phyloP scores from a whole-genome alignment of 1,140 invertebrate genomes.

The Phthorimaea operculella region DNA sequence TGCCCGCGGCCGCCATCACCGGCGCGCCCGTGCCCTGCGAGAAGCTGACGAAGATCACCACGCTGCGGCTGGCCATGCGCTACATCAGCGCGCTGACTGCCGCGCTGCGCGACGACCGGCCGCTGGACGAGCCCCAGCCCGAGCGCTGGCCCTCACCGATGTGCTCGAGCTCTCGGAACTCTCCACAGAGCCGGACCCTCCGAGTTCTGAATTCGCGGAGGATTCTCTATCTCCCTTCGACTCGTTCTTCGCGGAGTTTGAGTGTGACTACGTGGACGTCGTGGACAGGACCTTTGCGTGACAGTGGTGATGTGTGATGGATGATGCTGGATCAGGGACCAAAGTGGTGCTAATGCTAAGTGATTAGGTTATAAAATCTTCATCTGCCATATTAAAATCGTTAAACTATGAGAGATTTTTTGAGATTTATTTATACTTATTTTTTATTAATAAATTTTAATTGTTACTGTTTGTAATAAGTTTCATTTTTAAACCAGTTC shows the following conservation, averaged over 20 bases:
- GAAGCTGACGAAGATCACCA: constrained; percentile 91
- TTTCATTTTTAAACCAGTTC: not conserved
- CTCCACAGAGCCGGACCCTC: constrained; percentile 42
- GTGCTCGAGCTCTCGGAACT: constrained; percentile 58
- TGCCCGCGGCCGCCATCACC: constrained; percentile 72
- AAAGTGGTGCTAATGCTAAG: constrained; percentile 14
- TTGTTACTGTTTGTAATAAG: constrained; percentile 42
- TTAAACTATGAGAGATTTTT: constrained; percentile 41
- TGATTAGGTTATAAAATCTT: constrained; percentile 41
- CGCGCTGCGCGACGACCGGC: constrained; percentile 41
- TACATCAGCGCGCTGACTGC: constrained; percentile 79
- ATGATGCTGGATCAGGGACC: constrained; percentile 8
- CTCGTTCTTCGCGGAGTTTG: constrained; percentile 63
- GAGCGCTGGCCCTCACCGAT: constrained; percentile 57
- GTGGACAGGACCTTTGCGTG: constrained; percentile 57
- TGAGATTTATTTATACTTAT: constrained; percentile 54
- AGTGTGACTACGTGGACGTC: constrained; percentile 44
- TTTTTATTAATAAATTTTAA: constrained; percentile 46
- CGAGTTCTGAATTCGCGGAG: constrained; percentile 51
- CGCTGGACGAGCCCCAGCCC: constrained; percentile 18
- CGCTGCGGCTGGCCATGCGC: constrained; percentile 85
- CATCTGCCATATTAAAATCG: constrained; percentile 59
- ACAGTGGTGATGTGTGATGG: constrained; percentile 43
- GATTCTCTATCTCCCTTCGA: constrained; percentile 64
- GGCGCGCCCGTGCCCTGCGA: constrained; percentile 70